Evolutionary conservation across 2,888 invertebrate species (phyloP), one percentile per base, ranked within the genome.

Genomic region (Cosmia trapezina): DNA sequence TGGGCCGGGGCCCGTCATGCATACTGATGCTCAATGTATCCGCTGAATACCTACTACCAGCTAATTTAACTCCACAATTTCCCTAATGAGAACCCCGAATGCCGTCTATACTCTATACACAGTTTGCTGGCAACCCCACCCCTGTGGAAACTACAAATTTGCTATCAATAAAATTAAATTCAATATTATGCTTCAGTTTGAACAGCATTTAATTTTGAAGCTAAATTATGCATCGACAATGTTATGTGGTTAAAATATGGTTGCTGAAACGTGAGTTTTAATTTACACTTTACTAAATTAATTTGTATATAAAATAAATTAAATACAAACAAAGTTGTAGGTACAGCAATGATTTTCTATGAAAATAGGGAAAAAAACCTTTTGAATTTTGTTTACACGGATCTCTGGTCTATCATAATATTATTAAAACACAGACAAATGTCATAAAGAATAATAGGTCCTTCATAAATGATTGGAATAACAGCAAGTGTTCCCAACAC

Each of bases 21-120:
- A 91, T 91, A 91, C 89, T 89, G 89, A 92, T 89, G 87, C 67
- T 72, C 80, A 67, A 76, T 70, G 54, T 68, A 76, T 67, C 68
- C 69, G 54, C 62, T 66, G 80, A 80, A n/a, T n/a, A n/a, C n/a
- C 84, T 78, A 72, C 80, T 82, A 69, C 78, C 75, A 80, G 83
- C 86, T 87, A 88, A 89, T 89, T 87, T 83, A 86, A 86, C 88
- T 86, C 82, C 73, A 85, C 83, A 87, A 88, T 89, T 87, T 87
- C 84, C 81, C 81, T 89, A 86, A 89, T 90, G 84, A 88, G 86
- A 87, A 78, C 80, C 69, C 83, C 66, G 62, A 83, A 79, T 81
- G 69, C 78, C 67, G 69, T 67, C 78, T 79, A 79, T 82, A 83
- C 60, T 67, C 78, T 78, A 78, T 82, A 83, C 59, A 70, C 56